A percentile compares a stretch with the other conserved stretches of the same genome.
phyloP scores from a whole-genome alignment of 2,113 vertebrate species.

The Hippocampus comes region DNA sequence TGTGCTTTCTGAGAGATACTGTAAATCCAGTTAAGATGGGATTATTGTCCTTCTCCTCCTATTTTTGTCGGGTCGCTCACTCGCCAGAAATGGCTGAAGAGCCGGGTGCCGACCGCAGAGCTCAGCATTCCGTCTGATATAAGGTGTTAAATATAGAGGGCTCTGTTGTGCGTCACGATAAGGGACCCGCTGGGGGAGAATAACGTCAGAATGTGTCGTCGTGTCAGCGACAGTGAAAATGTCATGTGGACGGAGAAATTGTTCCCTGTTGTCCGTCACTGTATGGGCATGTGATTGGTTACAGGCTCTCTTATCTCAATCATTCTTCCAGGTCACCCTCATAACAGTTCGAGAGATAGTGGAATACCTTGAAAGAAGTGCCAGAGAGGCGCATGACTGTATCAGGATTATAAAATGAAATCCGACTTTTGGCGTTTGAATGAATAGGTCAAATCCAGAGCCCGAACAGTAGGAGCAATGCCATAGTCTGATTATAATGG shows the following conservation, averaged over 20 bases:
- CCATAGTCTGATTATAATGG: not conserved
- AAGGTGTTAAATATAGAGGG: constrained; percentile 71
- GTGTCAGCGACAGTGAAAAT: constrained; percentile 43
- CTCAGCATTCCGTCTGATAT: constrained; percentile 66
- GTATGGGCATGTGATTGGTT: constrained; percentile 20
- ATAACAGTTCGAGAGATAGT: not conserved
- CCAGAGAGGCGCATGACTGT: too few species aligned
- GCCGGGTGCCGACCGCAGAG: constrained; percentile 47
- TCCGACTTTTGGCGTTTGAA: not conserved
- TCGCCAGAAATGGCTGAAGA: constrained; percentile 44
- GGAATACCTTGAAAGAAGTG: not conserved
- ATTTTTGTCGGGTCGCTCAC: constrained; percentile 57
- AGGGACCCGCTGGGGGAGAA: constrained; percentile 33
- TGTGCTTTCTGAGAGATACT: constrained; percentile 30
- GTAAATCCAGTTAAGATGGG: constrained; percentile 49
- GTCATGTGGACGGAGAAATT: constrained; percentile 38
- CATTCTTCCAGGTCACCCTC: constrained; percentile 23
- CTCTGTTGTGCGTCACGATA: constrained; percentile 63
- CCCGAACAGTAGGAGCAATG: too few species aligned
- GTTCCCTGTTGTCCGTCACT: constrained; percentile 37
- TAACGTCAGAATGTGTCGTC: constrained; percentile 36
- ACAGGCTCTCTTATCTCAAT: constrained; percentile 35
- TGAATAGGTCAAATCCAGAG: not conserved
- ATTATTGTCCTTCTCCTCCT: constrained; percentile 57
- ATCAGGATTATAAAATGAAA: not conserved